Base-by-base conservation (phyloP, 2,113 vertebrate genomes). In the Urocynchramus pylzowi region DNA sequence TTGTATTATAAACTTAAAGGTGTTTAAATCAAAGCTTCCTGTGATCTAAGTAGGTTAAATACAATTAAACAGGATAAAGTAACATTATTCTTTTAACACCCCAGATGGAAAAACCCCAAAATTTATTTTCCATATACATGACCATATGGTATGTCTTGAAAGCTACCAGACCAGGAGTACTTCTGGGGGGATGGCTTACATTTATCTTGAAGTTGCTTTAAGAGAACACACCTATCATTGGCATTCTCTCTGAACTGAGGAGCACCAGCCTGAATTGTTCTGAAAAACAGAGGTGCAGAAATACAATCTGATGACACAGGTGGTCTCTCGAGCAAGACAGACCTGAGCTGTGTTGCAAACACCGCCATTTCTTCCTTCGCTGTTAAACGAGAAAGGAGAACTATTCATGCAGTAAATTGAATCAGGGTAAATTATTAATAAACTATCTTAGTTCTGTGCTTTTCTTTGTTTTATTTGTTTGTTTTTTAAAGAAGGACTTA, bases 61-160 rank as follows among this genome's bases (percentile, higher is more conserved):
- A 88, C 75, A 93, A 60, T 47, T 81, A 85, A 70, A 44, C 30
- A 74, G 77, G n/a, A 23, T 53, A 78, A 74, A 91, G 75, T 17
- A 69, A 60, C 28, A 16, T 7, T 37, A 13, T 73, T 73, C 28
- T 73, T 64, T 8, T 67, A 63, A 60, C n/a, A 71, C 7, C 28
- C 15, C 49, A 77, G 67, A 74, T 59, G 50, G 37, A 69, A 93
- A 87, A 27, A 22, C 45, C 61, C 19, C 47, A 4, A 90, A 90
- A 71, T 28, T 91, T 2, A 41, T 86, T 83, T 87, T 84, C 64
- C n/a, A 16, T 39, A 24, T 31, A 90, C 22, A 57, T 24, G 67
- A 42, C n/a, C 37, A 77, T 44, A 59, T 44, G 64, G 28, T 52
- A 44, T 39, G 20, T 47, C 76, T 71, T 69, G 42, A 77, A 88